Percentiles rank a stretch among this genome's conserved stretches.
Conservation (phyloP, 2,888 invertebrate species). For the Zygothrica quintamaculata region DNA sequence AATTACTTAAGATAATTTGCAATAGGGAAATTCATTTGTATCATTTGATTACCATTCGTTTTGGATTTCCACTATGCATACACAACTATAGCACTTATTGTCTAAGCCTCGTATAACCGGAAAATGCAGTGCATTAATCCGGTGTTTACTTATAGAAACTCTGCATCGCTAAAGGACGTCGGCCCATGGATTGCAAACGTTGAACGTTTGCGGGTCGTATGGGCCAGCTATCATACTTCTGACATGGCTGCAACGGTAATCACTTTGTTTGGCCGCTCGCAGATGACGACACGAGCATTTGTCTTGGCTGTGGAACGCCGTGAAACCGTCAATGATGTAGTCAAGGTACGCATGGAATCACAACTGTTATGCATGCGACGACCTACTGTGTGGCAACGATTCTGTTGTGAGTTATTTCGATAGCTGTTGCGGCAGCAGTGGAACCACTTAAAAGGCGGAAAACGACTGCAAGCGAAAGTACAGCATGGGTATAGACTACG, state of each 20-base stretch:
- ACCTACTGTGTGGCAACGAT: constrained; percentile 83
- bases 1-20: constrained; percentile 48
- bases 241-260: constrained; percentile 81
- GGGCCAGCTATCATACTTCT: constrained; percentile 84
- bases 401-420: constrained; percentile 80
- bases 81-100: constrained; percentile 72
- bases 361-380: constrained; percentile 84
- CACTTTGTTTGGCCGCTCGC: constrained; percentile 80
- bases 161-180: constrained; percentile 75
- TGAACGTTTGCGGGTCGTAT: constrained; percentile 68
- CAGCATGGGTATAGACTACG: background rate
- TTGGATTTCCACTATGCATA: constrained; percentile 30
- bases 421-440: constrained; percentile 85
- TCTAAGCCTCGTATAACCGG: constrained; percentile 66
- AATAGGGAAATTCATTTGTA: constrained; percentile 61
- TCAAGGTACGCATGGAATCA: constrained; percentile 84
- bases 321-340: constrained; percentile 84
- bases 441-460: constrained; percentile 90
- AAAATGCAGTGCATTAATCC: constrained; percentile 9
- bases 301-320: constrained; percentile 82
- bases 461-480: constrained; percentile 74
- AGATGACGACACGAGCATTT: constrained; percentile 81
- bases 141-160: constrained; percentile 57
- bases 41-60: constrained; percentile 29
- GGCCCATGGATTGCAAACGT: constrained; percentile 64